Base-by-base conservation (phyloP, 1,140 invertebrate genomes). In the Listronotus oregonensis region DNA sequence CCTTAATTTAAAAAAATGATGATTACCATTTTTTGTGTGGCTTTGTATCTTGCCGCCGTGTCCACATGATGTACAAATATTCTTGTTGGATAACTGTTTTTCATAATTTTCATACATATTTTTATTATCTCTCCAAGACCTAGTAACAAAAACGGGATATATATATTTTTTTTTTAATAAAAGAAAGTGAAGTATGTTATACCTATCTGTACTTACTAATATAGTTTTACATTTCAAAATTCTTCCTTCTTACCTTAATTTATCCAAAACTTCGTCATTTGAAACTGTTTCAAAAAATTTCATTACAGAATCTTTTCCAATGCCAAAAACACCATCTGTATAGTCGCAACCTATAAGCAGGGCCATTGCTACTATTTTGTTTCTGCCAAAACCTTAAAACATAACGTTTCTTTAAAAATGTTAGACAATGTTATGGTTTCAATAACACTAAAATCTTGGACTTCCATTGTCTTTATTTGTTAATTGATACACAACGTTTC, bases 301-400 rank as follows among this genome's bases (percentile, higher is more conserved):
- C 1, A 92, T 69, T 14, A 87, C 90, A 31, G 87, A 87, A 72
- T 90, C 89, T 77, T 90, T 90, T 0, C 93, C 93, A 31, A 94
- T 84, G 0, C 93, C 92, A 64, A 83, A 85, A 0, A 95, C 85
- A 27, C 94, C 94, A 0, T 87, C 86, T 54, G 82, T 84, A 78
- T 95, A 97, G 80, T 97, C 94, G 80, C 91, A 95, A 0, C 94
- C 94, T 71, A 92, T 89, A 0, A 96, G 75, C 34, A 96, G 75
- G 15, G 92, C 92, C 71, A 96, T 78, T 3, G 88, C 92, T 56
- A 97, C 85, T 76, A 96, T 87, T 80, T 93, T 93, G 66, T 92
- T 87, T 71, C 92, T 85, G 0, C 89, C 88, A 66, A 96, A 83
- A 49, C 87, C 83, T 84, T 60, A 18, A 78, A 76, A 64, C n/a